A percentile compares a stretch with the other conserved stretches of the same genome.
phyloP scores from a whole-genome alignment of 2,113 vertebrate genomes.

The Micronycteris hirsuta region DNA sequence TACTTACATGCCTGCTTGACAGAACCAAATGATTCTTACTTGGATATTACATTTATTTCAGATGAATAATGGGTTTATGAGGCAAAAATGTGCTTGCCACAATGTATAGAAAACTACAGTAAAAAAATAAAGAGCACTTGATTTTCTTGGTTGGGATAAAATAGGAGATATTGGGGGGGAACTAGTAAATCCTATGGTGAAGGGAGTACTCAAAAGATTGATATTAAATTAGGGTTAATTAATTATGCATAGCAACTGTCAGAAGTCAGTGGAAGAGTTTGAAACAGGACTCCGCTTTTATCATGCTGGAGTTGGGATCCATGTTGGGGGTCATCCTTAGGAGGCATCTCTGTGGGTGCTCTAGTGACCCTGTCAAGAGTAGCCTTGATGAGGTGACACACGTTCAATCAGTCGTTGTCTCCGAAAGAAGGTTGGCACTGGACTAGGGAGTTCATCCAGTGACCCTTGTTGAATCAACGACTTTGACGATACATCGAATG shows the following conservation, averaged over 20 bases:
- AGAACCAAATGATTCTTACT: constrained; percentile 34
- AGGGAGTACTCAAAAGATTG: neutral
- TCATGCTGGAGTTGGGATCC: neutral
- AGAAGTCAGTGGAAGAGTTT: neutral
- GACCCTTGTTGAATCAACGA: neutral
- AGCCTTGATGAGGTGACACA: neutral
- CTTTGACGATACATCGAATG: neutral
- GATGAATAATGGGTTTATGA: neutral
- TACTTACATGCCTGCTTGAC: neutral
- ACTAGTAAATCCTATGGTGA: neutral
- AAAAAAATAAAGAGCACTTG: neutral
- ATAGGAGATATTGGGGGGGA: neutral
- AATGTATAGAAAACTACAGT: neutral
- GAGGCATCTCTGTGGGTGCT: neutral
- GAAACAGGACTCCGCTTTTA: neutral
- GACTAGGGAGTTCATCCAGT: neutral
- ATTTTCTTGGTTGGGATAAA: neutral
- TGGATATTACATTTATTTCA: constrained; percentile 28
- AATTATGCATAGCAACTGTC: neutral
- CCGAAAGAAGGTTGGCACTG: neutral
- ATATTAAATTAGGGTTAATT: neutral
- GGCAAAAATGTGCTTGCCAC: neutral
- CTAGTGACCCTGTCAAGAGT: neutral
- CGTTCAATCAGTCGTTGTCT: neutral
- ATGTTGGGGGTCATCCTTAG: neutral